Evolutionary conservation across 2,888 invertebrate genomes (phyloP).

Genomic region (Subacronicta megacephala): DNA sequence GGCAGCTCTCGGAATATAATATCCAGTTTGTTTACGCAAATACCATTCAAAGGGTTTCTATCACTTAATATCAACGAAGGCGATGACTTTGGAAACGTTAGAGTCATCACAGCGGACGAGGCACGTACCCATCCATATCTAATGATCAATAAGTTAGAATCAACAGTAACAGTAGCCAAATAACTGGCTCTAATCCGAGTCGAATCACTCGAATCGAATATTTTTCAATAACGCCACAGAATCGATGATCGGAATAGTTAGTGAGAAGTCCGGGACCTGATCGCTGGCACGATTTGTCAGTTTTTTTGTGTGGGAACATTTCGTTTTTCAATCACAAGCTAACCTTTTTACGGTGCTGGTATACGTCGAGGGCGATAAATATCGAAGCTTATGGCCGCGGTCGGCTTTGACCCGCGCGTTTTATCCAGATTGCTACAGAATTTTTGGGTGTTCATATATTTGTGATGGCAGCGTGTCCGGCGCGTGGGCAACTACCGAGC

Average conservation of each 20-base stretch:
- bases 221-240: slow-evolving; percentile 81
- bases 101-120: slow-evolving; percentile 31
- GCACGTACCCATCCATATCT: slow-evolving; percentile 44
- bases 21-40: slow-evolving; percentile 76
- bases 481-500: slow-evolving; percentile 50
- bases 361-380: slow-evolving; percentile 81
- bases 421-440: slow-evolving; percentile 74
- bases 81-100: slow-evolving; percentile 37
- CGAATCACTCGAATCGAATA: slow-evolving; percentile 74
- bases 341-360: slow-evolving; percentile 79
- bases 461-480: slow-evolving; percentile 31
- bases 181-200: slow-evolving; percentile 82
- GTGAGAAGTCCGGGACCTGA: slow-evolving; percentile 54
- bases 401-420: slow-evolving; percentile 77
- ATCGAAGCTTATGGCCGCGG: slow-evolving; percentile 85
- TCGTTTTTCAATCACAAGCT: slow-evolving; percentile 83
- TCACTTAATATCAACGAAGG: slow-evolving; percentile 63
- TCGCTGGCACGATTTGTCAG: slow-evolving; percentile 44
- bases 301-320: slow-evolving; percentile 81
- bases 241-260: slow-evolving; percentile 59
- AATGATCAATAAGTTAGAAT: slow-evolving; percentile 84
- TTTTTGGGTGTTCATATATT: slow-evolving; percentile 58
- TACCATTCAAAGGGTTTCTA: slow-evolving; percentile 67
- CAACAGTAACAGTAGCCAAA: slow-evolving; percentile 83
- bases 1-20: slow-evolving; percentile 43